Percentiles rank a stretch among this genome's conserved stretches.
Conservation (phyloP, 2,888 invertebrate species). For the Phania funesta region DNA sequence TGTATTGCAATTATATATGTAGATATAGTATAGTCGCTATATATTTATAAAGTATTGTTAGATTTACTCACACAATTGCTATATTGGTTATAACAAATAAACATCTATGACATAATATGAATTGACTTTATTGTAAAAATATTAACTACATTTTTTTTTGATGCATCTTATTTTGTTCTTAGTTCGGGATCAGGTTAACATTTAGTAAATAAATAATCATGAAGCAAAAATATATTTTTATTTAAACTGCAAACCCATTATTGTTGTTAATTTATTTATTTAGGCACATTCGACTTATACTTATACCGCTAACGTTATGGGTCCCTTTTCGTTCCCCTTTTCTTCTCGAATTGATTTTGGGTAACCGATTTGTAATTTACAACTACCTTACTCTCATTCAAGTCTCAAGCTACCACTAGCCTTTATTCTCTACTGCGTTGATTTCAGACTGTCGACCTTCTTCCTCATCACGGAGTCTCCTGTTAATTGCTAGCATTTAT, state of each 20-base stretch:
- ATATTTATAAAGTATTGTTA: constrained; percentile 28
- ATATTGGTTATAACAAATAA: constrained; percentile 12
- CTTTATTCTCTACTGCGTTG: too few relatives aligned
- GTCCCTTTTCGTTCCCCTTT: too few relatives aligned
- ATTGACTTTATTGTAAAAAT: constrained; percentile 25
- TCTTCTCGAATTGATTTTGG: too few relatives aligned
- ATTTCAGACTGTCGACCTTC: too few relatives aligned
- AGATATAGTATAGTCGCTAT: constrained; percentile 9
- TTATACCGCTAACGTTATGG: too few relatives aligned
- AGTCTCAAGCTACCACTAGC: too few relatives aligned
- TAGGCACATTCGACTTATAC: too few relatives aligned
- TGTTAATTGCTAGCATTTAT: too few relatives aligned
- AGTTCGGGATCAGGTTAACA: constrained; percentile 40
- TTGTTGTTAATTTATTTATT: neutral
- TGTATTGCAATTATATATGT: constrained; percentile 42
- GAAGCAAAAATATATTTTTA: constrained; percentile 26
- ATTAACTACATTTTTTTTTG: constrained; percentile 3
- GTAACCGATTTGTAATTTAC: too few relatives aligned
- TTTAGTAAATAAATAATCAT: constrained; percentile 20
- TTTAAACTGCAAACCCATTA: neutral
- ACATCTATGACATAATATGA: neutral
- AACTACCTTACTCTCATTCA: too few relatives aligned
- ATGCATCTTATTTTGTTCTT: constrained; percentile 16
- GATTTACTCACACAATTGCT: neutral
- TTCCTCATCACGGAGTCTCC: too few relatives aligned